These are phyloP conservation scores for Agonopterix heracliana DNA, from an alignment of 2,888 invertebrate genomes.

Conservation along the genomic window DNA sequence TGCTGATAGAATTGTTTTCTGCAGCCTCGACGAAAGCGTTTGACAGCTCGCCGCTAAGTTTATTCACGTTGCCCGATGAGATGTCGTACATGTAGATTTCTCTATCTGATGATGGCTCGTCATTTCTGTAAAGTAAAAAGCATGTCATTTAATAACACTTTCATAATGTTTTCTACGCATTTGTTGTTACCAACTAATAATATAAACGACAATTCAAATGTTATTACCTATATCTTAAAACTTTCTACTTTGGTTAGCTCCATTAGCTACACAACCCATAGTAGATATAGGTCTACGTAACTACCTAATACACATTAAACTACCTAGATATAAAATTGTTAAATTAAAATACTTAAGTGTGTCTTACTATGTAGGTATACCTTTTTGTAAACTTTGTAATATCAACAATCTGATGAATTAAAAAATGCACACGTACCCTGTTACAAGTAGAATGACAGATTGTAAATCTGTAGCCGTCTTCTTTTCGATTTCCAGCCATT, in stretches of 20 bases:
- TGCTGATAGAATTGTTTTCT: slow-evolving; percentile 85
- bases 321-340: too few species aligned
- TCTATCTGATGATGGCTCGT: slow-evolving; percentile 71
- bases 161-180: not conserved
- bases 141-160: not conserved
- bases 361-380: too few species aligned
- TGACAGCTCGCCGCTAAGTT: slow-evolving; percentile 87
- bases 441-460: slow-evolving; percentile 87
- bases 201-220: too few species aligned
- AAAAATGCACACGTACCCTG: slow-evolving; percentile 79
- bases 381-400: too few species aligned
- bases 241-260: too few species aligned
- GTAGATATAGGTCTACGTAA: too few species aligned
- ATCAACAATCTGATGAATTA: too few species aligned
- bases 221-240: too few species aligned
- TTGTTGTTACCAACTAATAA: too few species aligned
- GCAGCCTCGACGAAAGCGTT: slow-evolving; percentile 91
- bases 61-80: slow-evolving; percentile 82
- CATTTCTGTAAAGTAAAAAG: slow-evolving; percentile 55
- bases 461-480: slow-evolving; percentile 84
- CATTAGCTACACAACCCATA: too few species aligned
- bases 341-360: too few species aligned
- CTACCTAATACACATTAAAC: too few species aligned
- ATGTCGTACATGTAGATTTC: slow-evolving; percentile 94
- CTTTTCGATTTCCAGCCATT: slow-evolving; percentile 87